Percentiles rank a stretch among this genome's conserved stretches.
phyloP scores from a whole-genome alignment of 2,888 invertebrate species.

The Ptilodon capucinus region DNA sequence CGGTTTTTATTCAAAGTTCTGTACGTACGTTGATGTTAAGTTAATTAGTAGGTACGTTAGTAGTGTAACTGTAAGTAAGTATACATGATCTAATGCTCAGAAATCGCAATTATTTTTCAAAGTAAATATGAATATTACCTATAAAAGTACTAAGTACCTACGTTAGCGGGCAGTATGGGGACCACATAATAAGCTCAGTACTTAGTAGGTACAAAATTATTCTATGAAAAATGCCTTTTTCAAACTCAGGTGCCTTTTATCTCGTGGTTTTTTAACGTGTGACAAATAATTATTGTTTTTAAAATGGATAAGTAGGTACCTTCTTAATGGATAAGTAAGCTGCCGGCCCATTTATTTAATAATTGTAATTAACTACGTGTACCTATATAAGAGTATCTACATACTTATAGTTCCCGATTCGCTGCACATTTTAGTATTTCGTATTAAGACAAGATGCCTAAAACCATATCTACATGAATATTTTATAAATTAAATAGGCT shows the following conservation, averaged over 20 bases:
- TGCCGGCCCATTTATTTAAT: not conserved
- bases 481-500: no score
- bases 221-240: constrained; percentile 28
- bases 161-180: constrained; percentile 41
- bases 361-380: no score
- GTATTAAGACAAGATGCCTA: no score
- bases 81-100: no score
- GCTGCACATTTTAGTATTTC: no score
- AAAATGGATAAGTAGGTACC: not conserved
- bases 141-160: not conserved
- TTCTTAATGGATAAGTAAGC: not conserved
- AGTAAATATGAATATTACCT: not conserved
- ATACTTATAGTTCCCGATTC: no score
- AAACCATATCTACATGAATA: no score
- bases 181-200: constrained; percentile 47
- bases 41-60: no score
- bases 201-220: constrained; percentile 40
- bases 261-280: constrained; percentile 1
- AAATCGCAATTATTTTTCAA: not conserved
- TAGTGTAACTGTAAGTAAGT: no score
- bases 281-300: not conserved
- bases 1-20: no score
- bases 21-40: no score
- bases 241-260: constrained; percentile 37
- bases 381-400: no score